Evolutionary conservation across 1,140 invertebrate species (phyloP), one percentile per base, ranked within the genome.

Genomic region (Acromyrmex heyeri): DNA sequence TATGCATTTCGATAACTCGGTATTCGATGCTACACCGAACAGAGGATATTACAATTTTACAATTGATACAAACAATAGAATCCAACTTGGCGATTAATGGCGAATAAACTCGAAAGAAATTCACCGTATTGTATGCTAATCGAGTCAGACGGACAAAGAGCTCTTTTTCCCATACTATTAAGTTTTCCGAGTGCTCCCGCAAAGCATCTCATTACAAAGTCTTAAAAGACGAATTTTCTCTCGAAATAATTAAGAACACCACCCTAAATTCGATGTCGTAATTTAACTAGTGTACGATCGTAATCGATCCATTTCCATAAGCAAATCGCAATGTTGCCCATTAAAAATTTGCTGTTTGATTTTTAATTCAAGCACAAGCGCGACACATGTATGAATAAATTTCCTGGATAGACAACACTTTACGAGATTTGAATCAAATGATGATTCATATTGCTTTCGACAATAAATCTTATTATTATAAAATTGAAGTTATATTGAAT

Each of bases 341-440:
- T 82, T 82, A 73, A 83, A 83, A 61, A 75, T 61, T 61, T 57
- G n/a, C 4, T 38, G 67, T 61, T 83, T 24, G 14, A 73, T 24
- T 62, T 34, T 75, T 50, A 73, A 21, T 83, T 73, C 38, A 16
- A 18, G 1, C n/a, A 61, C 24, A 48, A 48, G 14, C n/a, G 18
- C 38, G 55, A 82, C 55, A 73, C 24, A 38, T 75, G 79, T 83
- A 75, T 14, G 8, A 73, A 82, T 82, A 82, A 82, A 82, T 82
- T 73, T 61, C 4, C 34, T 8, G 24, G 1, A 24, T 3, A 48
- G 75, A 24, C 4, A 4, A 10, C 14, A 14, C n/a, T 30, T 72
- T 18, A 48, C 0, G 24, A 24, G 24, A 24, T 24, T 82, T 73
- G 24, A 67, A 69, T 81, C 30, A 30, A 18, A 48, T 48, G 34